Conservation (phyloP, 2,113 vertebrate species). For the Oostethus manadensis region DNA sequence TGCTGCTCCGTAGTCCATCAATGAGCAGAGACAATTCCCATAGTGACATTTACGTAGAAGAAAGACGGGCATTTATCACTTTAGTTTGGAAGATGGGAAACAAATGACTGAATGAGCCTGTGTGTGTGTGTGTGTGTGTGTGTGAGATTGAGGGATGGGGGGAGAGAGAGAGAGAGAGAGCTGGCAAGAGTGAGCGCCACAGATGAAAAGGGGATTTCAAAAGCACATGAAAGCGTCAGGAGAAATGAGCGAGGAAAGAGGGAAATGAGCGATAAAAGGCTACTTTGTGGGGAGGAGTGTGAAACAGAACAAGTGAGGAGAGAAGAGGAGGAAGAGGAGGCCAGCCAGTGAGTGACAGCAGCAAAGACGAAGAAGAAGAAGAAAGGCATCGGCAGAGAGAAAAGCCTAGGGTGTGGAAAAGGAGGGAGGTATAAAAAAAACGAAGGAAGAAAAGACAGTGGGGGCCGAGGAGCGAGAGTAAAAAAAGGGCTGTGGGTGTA, state of each 20-base stretch:
- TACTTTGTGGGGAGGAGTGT: conserved; percentile 65
- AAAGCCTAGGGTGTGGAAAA: conserved; percentile 1
- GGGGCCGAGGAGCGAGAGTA: conserved; percentile 26
- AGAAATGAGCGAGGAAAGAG: conserved; percentile 68
- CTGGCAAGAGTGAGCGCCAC: conserved; percentile 36
- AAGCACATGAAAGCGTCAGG: conserved; percentile 69
- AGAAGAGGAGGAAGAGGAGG: conserved; percentile 38
- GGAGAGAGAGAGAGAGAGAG: conserved; percentile 22
- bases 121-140: conserved; percentile 1
- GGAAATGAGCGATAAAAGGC: conserved; percentile 70
- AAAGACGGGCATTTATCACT: conserved; percentile 71
- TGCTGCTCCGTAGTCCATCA: conserved; percentile 63
- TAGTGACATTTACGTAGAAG: conserved; percentile 69
- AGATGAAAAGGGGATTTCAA: conserved; percentile 71
- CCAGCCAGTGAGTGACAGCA: conserved; percentile 60
- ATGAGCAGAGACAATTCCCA: conserved; percentile 66
- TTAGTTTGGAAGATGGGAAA: conserved; percentile 69
- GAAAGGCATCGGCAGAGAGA: conserved; percentile 21
- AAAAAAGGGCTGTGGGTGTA: conserved; percentile 44
- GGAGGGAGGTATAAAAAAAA: conserved; percentile 20
- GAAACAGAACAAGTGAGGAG: conserved; percentile 65
- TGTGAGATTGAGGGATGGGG: background rate
- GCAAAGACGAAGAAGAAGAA: conserved; percentile 44
- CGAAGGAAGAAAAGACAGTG: background rate
- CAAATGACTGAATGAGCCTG: conserved; percentile 64